A percentile compares a stretch with the other conserved stretches of the same genome.
Evolutionary conservation across 2,888 invertebrate genomes (phyloP).

Genomic region (Hecatera dysodea): DNA sequence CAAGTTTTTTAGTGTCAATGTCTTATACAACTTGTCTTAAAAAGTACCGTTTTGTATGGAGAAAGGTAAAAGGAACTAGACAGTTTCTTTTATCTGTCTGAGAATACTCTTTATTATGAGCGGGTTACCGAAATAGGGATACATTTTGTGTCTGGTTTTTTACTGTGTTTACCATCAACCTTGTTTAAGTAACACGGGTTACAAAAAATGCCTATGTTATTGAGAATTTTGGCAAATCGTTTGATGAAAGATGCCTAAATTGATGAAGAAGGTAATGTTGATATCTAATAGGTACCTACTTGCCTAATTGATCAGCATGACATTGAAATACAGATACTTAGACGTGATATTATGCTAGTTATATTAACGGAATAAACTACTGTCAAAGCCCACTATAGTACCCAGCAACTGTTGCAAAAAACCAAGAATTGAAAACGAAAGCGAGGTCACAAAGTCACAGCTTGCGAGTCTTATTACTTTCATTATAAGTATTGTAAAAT

Average conservation of each 20-base stretch:
- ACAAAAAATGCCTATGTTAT: background rate
- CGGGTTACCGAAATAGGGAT: background rate
- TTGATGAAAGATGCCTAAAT: background rate
- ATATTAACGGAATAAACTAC: conserved; percentile 12
- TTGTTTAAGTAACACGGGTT: background rate
- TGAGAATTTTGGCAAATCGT: background rate
- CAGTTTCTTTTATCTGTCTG: conserved; percentile 8
- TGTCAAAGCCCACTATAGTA: background rate
- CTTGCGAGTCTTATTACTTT: conserved; percentile 48
- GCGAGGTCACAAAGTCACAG: conserved; percentile 54
- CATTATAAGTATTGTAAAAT: conserved; percentile 37
- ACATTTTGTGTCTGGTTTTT: too few relatives aligned
- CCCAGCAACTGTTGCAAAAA: conserved; percentile 24
- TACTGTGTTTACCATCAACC: too few relatives aligned
- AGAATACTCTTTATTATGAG: background rate
- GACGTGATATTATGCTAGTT: background rate
- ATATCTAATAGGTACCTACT: background rate
- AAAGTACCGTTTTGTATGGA: background rate
- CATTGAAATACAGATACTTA: background rate
- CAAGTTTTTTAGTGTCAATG: conserved; percentile 17
- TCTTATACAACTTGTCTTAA: background rate
- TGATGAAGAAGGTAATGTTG: background rate
- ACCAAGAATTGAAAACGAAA: conserved; percentile 52
- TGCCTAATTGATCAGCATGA: background rate
- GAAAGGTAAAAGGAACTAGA: background rate